Evolutionary conservation across 2,888 invertebrate genomes (phyloP).

Genomic region (Nasonovia ribisnigri): DNA sequence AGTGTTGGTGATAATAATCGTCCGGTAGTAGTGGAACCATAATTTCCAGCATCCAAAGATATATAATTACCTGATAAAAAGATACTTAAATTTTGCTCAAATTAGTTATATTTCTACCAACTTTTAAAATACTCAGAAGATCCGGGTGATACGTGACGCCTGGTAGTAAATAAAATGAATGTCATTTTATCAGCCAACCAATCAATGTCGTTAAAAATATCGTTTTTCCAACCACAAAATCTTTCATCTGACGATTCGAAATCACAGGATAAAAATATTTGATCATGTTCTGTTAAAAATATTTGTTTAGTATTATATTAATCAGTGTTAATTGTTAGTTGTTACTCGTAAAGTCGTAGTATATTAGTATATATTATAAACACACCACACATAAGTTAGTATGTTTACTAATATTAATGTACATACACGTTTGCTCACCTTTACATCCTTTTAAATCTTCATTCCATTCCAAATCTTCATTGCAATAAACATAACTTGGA

Average conservation of each 20-base stretch:
- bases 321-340: background rate
- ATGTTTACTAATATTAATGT: background rate
- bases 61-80: constrained; percentile 46
- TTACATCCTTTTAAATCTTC: constrained; percentile 77
- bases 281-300: constrained; percentile 42
- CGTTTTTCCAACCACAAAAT: constrained; percentile 85
- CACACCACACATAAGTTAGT: too few species aligned
- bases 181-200: constrained; percentile 74
- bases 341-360: background rate
- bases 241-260: constrained; percentile 75
- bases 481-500: constrained; percentile 77
- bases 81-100: background rate
- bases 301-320: background rate
- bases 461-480: constrained; percentile 80
- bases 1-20: constrained; percentile 30
- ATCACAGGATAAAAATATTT: constrained; percentile 74
- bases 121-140: constrained; percentile 55
- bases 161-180: background rate
- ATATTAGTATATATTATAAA: background rate
- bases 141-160: constrained; percentile 40
- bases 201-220: constrained; percentile 79
- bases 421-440: constrained; percentile 71
- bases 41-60: constrained; percentile 46
- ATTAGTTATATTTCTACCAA: background rate
- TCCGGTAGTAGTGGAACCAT: constrained; percentile 18